phyloP scores from a whole-genome alignment of 2,888 invertebrate species.

The Eulithis testata region DNA sequence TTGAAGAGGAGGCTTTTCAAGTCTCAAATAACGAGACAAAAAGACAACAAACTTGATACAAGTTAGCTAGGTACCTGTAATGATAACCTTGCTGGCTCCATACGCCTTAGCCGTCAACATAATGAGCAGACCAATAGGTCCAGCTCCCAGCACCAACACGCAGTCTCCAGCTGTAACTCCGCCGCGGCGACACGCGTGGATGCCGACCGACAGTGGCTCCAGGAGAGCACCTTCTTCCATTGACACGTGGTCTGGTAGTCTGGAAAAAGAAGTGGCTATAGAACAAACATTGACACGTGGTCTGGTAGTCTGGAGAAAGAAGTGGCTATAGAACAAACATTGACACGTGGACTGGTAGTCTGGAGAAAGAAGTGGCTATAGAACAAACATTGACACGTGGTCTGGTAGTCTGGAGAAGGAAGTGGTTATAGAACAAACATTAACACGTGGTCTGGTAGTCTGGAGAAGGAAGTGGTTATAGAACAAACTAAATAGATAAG shows the following conservation, averaged over 20 bases:
- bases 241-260: constrained; percentile 94
- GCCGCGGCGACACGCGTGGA: constrained; percentile 96
- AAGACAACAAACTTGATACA: no score
- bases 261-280: constrained; percentile 54
- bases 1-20: no score
- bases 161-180: constrained; percentile 88
- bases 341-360: constrained; percentile 94
- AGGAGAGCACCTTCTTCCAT: constrained; percentile 97
- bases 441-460: constrained; percentile 94
- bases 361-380: constrained; percentile 54
- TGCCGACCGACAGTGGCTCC: constrained; percentile 97
- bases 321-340: constrained; percentile 69
- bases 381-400: constrained; percentile 90
- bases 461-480: constrained; percentile 54
- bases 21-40: no score
- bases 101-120: constrained; percentile 92
- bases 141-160: constrained; percentile 92
- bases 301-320: constrained; percentile 89
- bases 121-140: constrained; percentile 94
- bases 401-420: constrained; percentile 89
- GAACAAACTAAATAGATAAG: no score
- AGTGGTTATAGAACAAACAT: constrained; percentile 69
- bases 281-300: constrained; percentile 87
- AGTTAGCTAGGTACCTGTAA: constrained; percentile 85
- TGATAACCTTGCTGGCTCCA: constrained; percentile 91